Evolutionary conservation across 2,888 invertebrate species (phyloP).

Genomic region (Dryococelus australis): DNA sequence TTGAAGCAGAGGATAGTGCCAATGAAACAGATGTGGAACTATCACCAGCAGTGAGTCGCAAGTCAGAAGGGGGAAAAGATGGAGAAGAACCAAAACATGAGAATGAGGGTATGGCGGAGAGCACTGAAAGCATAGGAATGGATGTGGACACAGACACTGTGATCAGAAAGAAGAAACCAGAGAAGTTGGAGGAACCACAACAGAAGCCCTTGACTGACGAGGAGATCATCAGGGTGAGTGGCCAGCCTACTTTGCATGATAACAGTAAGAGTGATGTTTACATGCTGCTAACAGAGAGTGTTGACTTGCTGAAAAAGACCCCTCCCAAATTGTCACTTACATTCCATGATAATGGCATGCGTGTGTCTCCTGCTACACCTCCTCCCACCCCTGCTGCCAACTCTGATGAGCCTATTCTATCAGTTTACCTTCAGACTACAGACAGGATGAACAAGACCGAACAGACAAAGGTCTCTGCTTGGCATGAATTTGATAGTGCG

Average conservation of each 20-base stretch:
- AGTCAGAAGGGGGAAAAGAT: not conserved
- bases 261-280: constrained; percentile 12
- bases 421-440: constrained; percentile 51
- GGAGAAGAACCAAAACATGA: not conserved
- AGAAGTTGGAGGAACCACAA: constrained; percentile 23
- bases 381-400: constrained; percentile 36
- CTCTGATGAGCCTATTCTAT: constrained; percentile 32
- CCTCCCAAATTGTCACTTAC: constrained; percentile 37
- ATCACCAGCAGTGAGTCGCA: constrained; percentile 28
- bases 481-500: constrained; percentile 53
- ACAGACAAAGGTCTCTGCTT: constrained; percentile 50
- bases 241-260: constrained; percentile 22
- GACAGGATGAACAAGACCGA: constrained; percentile 51
- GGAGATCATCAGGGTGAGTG: constrained; percentile 46
- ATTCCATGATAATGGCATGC: constrained; percentile 32
- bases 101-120: not conserved
- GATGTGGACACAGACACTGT: not conserved
- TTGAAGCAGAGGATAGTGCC: constrained; percentile 52
- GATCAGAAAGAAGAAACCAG: constrained; percentile 17
- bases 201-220: constrained; percentile 37
- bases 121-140: no score
- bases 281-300: constrained; percentile 40
- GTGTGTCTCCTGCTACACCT: constrained; percentile 42
- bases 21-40: constrained; percentile 54
- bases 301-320: constrained; percentile 32